These are phyloP conservation scores for Delichon dasypus DNA, from an alignment of 2,797 vertebrate genomes.

Conservation along the genomic window DNA sequence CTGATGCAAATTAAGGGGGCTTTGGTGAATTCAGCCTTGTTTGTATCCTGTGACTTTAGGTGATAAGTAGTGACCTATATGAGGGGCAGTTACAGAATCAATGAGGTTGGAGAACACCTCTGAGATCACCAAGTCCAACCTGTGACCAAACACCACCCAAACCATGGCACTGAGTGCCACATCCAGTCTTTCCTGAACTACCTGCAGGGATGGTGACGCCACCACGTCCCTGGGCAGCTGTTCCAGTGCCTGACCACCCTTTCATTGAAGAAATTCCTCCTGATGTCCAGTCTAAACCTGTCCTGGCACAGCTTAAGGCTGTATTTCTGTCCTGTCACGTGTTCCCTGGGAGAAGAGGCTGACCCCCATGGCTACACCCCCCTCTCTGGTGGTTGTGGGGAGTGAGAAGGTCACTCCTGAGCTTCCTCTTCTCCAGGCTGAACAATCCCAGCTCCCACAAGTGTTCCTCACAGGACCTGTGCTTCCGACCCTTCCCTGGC, in stretches of 20 bases:
- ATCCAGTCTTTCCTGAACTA: not conserved
- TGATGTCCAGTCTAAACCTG: not conserved
- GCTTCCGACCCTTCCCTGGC: not conserved
- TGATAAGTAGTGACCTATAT: not conserved
- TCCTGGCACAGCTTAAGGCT: not conserved
- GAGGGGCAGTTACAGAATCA: not conserved
- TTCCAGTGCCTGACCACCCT: not conserved
- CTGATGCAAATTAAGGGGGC: not conserved
- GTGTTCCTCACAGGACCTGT: not conserved
- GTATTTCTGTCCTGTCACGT: not conserved
- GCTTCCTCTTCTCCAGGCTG: not conserved
- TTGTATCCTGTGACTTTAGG: rapidly evolving
- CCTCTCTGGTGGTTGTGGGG: not conserved
- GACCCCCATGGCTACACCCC: not conserved
- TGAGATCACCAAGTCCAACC: not conserved
- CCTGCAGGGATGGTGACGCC: rapidly evolving
- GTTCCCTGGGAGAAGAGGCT: not conserved
- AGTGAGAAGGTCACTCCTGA: not conserved
- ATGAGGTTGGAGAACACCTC: not conserved
- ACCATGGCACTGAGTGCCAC: not conserved
- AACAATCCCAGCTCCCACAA: not conserved
- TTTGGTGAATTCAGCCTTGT: not conserved
- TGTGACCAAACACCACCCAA: rapidly evolving
- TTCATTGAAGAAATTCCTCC: not conserved
- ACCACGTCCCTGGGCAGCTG: not conserved